Base-by-base conservation (phyloP, 2,888 invertebrate species). In the Anoplius nigerrimus region DNA sequence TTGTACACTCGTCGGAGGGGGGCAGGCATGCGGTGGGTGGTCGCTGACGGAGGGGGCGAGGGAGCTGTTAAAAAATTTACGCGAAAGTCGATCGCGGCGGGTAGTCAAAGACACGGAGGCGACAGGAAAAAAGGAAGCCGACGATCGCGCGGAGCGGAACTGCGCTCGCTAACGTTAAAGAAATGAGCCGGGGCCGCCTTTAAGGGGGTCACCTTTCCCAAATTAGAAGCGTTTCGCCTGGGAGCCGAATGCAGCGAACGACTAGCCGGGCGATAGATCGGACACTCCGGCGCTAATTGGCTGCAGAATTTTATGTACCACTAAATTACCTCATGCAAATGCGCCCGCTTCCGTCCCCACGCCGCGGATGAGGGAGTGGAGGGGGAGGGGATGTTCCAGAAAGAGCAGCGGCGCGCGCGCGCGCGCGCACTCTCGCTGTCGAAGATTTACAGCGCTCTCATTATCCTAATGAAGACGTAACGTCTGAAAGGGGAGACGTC, bases 391-490 rank as follows among this genome's bases (percentile, higher is more conserved):
- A 16, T 13, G n/a, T 18, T 48, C 20, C 11, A 59, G 46, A 59
- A 16, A 22, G 20, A 65, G 58, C 22, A 34, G 66, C 62, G 77
- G 74, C 71, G 74, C 72, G 62, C 71, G 68, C 69, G 55, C 69
- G 61, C 34, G 66, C 75, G 74, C 71, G 65, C 69, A 62, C 61
- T 58, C 53, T 52, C 57, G 77, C n/a, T n/a, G 11, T 13, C 4
- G 34, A 11, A 84, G 86, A 88, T 87, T 87, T 88, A 88, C 84
- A 72, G 79, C 81, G 72, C 76, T 78, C 85, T 87, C 87, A 86
- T 87, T 87, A 86, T 76, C 81, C 84, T 88, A 88, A 88, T 88
- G 87, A 87, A 88, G 88, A 88, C 85, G 80, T 84, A 82, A 84
- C 79, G 76, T 74, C 72, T 75, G 78, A 75, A 74, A 78, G 78